Conservation (phyloP, 1,140 invertebrate species). For the Stratiolaelaps scimitus region DNA sequence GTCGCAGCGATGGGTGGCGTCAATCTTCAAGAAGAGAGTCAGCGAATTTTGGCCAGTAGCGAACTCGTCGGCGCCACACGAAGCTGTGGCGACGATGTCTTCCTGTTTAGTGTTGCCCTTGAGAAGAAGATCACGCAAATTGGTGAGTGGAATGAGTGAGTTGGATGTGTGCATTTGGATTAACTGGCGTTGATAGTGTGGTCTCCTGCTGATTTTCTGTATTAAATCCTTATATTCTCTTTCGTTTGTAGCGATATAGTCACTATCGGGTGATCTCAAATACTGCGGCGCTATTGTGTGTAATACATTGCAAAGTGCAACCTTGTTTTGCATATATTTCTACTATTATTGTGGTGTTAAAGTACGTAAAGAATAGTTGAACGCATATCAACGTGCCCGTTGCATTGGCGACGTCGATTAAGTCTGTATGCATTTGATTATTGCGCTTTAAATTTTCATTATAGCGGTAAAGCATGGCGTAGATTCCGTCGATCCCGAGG, state of each 20-base stretch:
- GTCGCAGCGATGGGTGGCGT: constrained; percentile 98
- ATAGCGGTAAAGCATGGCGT: constrained; percentile 61
- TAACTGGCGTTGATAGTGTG: too few species aligned
- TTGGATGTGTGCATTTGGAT: too few species aligned
- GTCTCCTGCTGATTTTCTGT: too few species aligned
- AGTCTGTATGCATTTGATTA: background rate
- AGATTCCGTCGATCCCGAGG: constrained; percentile 72
- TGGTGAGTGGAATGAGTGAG: too few species aligned
- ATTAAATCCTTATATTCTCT: too few species aligned
- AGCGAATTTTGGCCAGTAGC: constrained; percentile 82
- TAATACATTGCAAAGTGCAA: too few species aligned
- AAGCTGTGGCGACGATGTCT: constrained; percentile 87
- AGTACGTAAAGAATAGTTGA: too few species aligned
- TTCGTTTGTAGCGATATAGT: constrained; percentile 11
- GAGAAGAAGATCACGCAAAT: constrained; percentile 62
- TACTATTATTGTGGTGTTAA: constrained; percentile 30
- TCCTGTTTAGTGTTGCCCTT: constrained; percentile 63
- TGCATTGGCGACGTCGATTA: too few species aligned
- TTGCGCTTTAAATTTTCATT: constrained; percentile 33
- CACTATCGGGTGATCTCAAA: too few species aligned
- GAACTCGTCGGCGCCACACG: constrained; percentile 88
- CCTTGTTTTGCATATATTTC: background rate
- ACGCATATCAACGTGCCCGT: too few species aligned
- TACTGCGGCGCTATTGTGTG: too few species aligned
- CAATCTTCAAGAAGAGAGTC: constrained; percentile 90